phyloP scores from a whole-genome alignment of 2,797 vertebrate species.

The Hemitrygon akajei region DNA sequence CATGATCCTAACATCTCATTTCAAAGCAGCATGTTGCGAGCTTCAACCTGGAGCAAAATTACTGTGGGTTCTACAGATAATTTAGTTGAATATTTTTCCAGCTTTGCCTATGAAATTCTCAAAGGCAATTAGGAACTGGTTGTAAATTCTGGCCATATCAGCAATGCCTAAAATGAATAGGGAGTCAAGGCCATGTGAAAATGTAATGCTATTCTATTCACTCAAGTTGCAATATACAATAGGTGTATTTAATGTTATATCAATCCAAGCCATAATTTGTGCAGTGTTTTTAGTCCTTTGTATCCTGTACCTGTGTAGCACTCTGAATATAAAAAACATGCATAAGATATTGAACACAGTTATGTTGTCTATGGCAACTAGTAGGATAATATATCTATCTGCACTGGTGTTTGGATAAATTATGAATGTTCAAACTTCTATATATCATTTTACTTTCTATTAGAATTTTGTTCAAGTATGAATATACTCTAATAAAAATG shows the following conservation, averaged over 20 bases:
- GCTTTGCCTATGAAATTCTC: neutral
- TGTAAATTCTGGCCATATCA: too few relatives aligned
- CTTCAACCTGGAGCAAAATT: neutral
- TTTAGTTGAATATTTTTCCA: neutral
- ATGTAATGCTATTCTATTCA: too few relatives aligned
- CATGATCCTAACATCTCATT: neutral
- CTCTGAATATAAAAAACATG: neutral
- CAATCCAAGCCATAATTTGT: neutral
- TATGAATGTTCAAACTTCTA: neutral
- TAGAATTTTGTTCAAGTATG: neutral
- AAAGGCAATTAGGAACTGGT: too few relatives aligned
- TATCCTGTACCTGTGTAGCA: neutral
- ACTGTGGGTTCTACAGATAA: neutral
- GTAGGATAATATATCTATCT: neutral
- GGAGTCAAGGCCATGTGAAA: too few relatives aligned
- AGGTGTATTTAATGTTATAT: neutral
- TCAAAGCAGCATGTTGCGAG: neutral
- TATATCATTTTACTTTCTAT: neutral
- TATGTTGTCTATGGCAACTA: neutral
- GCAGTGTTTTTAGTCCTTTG: neutral
- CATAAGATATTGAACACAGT: neutral
- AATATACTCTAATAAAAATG: neutral
- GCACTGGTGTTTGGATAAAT: neutral
- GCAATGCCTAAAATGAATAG: too few relatives aligned
- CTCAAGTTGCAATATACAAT: neutral